Base-by-base conservation (phyloP, 2,888 invertebrate genomes). In the Lycocerus yunnanus region DNA sequence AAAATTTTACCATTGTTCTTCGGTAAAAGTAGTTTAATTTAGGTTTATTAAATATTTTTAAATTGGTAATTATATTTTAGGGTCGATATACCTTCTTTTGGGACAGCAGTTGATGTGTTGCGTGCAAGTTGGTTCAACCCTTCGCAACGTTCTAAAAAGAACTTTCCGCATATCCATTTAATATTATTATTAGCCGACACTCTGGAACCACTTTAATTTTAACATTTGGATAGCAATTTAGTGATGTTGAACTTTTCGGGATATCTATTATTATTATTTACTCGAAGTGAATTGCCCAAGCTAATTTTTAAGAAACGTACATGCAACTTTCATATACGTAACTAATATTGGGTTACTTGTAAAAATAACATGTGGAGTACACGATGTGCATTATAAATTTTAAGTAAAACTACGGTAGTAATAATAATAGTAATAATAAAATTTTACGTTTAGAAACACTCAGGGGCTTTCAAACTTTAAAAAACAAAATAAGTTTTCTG, bases 91-190 rank as follows among this genome's bases (percentile, higher is more conserved):
- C 15, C 27, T 14, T 67, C 65, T 66, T 43, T 43, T 20, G 68
- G 59, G 24, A 66, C 18, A 74, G 60, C 58, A 59, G 67, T 68
- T 68, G 59, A 72, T 58, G 27, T 16, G 43, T 76, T 71, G 75
- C 78, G 76, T 76, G 78, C 69, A 68, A 24, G 18, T 58, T n/a
- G 66, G 71, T 66, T 71, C 63, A 69, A 71, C 71, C 75, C 74
- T 58, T 63, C 66, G 74, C 69, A 75, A 77, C 76, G 72, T 68
- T 69, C 71, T 68, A 70, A 73, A 69, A 71, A 66, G 58, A 70
- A 70, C 68, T 69, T 77, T 71, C 78, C 78, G 76, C 78, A 78
- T 78, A 78, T 78, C 79, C 77, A 78, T 80, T 80, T 78, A 80
- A 78, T 80, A 78, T 78, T 79, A 76, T 80, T 79, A 80, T 78